Percentiles rank a stretch among this genome's conserved stretches.
phyloP scores from a whole-genome alignment of 1,140 invertebrate genomes.

The Heliconius himera region DNA sequence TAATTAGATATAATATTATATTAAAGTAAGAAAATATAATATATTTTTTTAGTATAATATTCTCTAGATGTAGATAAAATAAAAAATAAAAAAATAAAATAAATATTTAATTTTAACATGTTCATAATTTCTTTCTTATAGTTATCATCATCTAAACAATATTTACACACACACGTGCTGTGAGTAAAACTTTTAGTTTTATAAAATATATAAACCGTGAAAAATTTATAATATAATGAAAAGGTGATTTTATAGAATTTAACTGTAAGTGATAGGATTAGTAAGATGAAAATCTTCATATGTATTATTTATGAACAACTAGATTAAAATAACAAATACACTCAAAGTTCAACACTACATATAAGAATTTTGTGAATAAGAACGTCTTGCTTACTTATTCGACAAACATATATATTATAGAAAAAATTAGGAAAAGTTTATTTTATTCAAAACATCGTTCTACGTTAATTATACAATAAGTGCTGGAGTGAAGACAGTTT shows the following conservation, averaged over 20 bases:
- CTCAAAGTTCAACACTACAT: conserved; percentile 45
- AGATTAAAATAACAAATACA: conserved; percentile 63
- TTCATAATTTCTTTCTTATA: background rate
- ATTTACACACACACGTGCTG: background rate
- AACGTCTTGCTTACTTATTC: conserved; percentile 54
- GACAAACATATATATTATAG: conserved; percentile 3
- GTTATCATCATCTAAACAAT: background rate
- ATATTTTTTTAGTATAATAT: background rate
- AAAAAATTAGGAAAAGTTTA: background rate
- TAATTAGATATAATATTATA: background rate
- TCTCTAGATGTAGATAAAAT: background rate
- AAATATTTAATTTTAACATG: background rate
- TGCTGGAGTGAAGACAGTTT: conserved; percentile 41
- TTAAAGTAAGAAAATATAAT: background rate
- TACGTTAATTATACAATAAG: conserved; percentile 28
- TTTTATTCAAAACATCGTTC: conserved; percentile 20
- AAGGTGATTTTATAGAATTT: background rate
- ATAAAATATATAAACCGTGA: background rate
- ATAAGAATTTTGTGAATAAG: conserved; percentile 54
- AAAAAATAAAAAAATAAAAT: no score
- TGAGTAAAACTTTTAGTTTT: background rate
- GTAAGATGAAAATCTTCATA: background rate
- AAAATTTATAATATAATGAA: background rate
- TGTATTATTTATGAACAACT: background rate
- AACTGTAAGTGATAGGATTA: background rate